Evolutionary conservation across 2,113 vertebrate genomes (phyloP).

Genomic region (Thymallus thymallus): DNA sequence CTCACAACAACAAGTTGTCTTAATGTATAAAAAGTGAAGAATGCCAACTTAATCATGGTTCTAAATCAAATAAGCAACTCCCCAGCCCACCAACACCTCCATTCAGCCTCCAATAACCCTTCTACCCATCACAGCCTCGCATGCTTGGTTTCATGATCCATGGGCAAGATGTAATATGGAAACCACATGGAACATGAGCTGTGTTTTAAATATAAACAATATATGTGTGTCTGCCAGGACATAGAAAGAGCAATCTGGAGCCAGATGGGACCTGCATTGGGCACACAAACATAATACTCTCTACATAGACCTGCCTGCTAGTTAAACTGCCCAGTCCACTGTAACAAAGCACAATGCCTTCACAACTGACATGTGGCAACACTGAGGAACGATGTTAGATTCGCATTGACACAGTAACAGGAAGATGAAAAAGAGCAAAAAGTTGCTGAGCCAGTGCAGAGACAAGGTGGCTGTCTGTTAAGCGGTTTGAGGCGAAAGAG

Average conservation of each 20-base stretch:
- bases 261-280: slow-evolving; percentile 50
- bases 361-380: slow-evolving; percentile 38
- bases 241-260: slow-evolving; percentile 52
- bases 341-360: slow-evolving; percentile 23
- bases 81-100: slow-evolving; percentile 46
- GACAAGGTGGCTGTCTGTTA: slow-evolving; percentile 61
- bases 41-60: too few species aligned
- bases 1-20: not conserved
- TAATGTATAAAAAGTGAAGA: too few species aligned
- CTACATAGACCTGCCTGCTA: slow-evolving; percentile 21
- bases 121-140: slow-evolving; percentile 38
- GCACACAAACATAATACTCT: too few species aligned
- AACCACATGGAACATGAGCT: slow-evolving; percentile 64
- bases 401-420: slow-evolving; percentile 36
- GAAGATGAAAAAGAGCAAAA: slow-evolving; percentile 27
- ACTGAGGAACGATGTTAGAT: slow-evolving; percentile 29
- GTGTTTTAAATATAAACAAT: slow-evolving; percentile 67
- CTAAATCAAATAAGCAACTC: not conserved
- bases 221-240: slow-evolving; percentile 48
- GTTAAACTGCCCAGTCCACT: slow-evolving; percentile 36
- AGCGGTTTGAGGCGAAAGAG: slow-evolving; percentile 58
- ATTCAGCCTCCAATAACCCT: slow-evolving; percentile 52
- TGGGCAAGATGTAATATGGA: slow-evolving; percentile 61
- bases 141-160: slow-evolving; percentile 47
- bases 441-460: slow-evolving; percentile 46